These are phyloP conservation scores for Drosophila pseudoobscura DNA, from an alignment of 1,140 invertebrate species.

Conservation along the genomic window DNA sequence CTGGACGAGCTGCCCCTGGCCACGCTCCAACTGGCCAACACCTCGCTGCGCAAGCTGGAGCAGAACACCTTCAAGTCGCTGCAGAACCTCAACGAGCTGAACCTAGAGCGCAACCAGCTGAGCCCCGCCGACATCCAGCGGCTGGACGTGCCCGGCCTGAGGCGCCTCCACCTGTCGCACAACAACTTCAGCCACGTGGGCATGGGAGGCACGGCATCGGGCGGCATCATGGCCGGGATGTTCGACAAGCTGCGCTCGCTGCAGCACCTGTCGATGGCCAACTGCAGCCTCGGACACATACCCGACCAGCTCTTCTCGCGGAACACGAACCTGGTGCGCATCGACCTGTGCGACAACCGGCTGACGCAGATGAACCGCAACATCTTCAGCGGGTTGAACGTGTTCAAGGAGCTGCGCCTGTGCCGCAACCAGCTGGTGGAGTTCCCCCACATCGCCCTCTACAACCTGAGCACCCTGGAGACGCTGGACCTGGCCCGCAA, in stretches of 20 bases:
- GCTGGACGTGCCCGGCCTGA: conserved; percentile 89
- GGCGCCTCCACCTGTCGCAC: conserved; percentile 88
- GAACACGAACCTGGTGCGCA: conserved; percentile 88
- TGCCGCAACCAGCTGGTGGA: conserved; percentile 89
- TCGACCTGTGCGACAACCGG: conserved; percentile 89
- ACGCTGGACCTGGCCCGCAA: conserved; percentile 89
- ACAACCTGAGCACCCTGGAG: conserved; percentile 89
- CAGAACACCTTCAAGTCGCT: conserved; percentile 87
- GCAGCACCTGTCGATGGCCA: conserved; percentile 88
- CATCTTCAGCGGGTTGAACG: conserved; percentile 88
- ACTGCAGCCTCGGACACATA: conserved; percentile 87
- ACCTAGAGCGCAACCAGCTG: conserved; percentile 89
- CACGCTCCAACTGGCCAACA: conserved; percentile 84
- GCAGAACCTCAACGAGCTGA: conserved; percentile 88
- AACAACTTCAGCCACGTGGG: conserved; percentile 91
- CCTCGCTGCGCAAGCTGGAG: conserved; percentile 85
- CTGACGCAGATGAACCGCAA: conserved; percentile 87
- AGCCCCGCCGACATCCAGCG: conserved; percentile 87
- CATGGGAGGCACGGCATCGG: conserved; percentile 61
- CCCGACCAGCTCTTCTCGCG: conserved; percentile 89
- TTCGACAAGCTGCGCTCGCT: conserved; percentile 90
- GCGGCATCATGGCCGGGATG: conserved; percentile 82
- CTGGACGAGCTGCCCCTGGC: conserved; percentile 86
- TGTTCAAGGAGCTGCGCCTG: conserved; percentile 89
- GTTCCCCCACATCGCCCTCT: conserved; percentile 90